Base-by-base conservation (phyloP, 1,140 invertebrate genomes). In the Cecropterus lyciades region DNA sequence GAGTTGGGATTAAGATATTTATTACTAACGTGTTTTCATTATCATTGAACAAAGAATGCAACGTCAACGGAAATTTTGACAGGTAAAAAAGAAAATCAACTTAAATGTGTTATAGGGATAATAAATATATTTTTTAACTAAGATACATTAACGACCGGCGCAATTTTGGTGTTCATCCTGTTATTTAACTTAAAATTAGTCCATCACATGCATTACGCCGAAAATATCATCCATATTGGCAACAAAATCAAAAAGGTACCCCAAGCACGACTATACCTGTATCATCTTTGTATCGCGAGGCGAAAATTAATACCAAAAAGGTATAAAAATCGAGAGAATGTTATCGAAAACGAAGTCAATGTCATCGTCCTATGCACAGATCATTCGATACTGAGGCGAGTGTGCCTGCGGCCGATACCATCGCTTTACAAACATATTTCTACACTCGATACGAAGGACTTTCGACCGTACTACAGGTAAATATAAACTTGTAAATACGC, bases 281-380 rank as follows among this genome's bases (percentile, higher is more conserved):
- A 81, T 80, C 74, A 73, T 69, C 69, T 72, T 71, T 72, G 72
- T 82, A 83, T 85, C 82, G 80, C 79, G 55, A 77, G 68, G 77
- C 79, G 80, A 84, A 87, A 87, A 84, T 80, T 84, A 85, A 87
- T 85, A 87, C 80, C 68, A 69, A 80, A 82, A 86, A 82, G 65
- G 79, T n/a, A 86, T 80, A 24, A 80, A 60, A 48, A 62, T 56
- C 48, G 20, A 77, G 72, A 67, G 65, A 70, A 72, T 75, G 79
- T 84, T 85, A 84, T 87, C 83, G 82, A 87, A 84, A 81, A 80
- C 70, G 75, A 65, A 67, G 66, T 69, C 81, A 75, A 82, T 85
- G 84, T 88, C 85, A 87, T 88, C 83, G 85, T 73, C 80, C 85
- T 73, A 65, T 72, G 70, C 68, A 73, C 77, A 71, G 85, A 87